Base-by-base conservation (phyloP, 2,797 vertebrate genomes). In the Phataginus tetradactyla region DNA sequence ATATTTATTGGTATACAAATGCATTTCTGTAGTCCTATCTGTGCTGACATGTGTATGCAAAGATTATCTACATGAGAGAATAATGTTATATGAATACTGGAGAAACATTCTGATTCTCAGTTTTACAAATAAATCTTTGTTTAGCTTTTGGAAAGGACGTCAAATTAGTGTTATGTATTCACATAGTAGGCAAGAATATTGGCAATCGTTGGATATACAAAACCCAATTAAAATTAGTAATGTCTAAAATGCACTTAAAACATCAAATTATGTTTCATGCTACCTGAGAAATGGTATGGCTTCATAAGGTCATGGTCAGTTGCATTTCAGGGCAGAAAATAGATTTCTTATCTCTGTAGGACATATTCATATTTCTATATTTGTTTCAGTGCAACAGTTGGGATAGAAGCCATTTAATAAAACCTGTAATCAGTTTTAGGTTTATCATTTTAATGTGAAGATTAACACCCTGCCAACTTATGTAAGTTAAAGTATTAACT, bases 371-470 rank as follows among this genome's bases (percentile, higher is more conserved):
- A 95, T 97, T 97, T 89, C 91, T 92, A 71, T 51, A 85, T 97
- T 57, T 84, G 4, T 80, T 93, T 96, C 66, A 90, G 57, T 72
- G 90, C 42, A 95, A 42, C n/a, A 95, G 59, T 63, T 96, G 53
- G 42, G 96, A 93, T 51, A 27, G 59, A 97, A 97, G 79, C 7
- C 84, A 95, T 80, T 98, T 96, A 90, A 88, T 64, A 97, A 97
- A 97, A 97, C 61, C 93, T 96, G 86, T 96, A 91, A 97, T 77
- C 81, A 97, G 94, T 42, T 95, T 95, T 23, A 95, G 80, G n/a
- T 75, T 95, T 97, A 84, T 96, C 86, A 90, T 96, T 98, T 90
- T 91, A 63, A 94, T 91, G 63, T 94, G 84, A 97, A 94, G 81
- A 94, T 90, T 94, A 87, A 96, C 96, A 96, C 63, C 27, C 91